phyloP scores from a whole-genome alignment of 2,113 vertebrate genomes.

The Xenopus laevis region DNA sequence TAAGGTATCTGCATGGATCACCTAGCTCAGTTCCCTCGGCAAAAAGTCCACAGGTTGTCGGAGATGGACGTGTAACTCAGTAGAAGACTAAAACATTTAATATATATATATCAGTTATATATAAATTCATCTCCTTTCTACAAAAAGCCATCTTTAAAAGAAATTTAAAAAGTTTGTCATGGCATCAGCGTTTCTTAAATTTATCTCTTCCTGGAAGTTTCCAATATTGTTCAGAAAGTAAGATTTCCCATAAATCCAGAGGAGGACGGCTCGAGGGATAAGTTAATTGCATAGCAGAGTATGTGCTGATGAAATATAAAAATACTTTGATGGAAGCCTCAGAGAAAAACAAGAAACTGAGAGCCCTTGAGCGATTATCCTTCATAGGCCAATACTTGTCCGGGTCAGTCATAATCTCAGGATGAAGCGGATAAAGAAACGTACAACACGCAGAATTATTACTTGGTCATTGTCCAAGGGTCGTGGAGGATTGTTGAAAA shows the following conservation, averaged over 20 bases:
- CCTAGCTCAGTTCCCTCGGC: conserved; percentile 35
- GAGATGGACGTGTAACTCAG: conserved; percentile 12
- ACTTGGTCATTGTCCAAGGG: conserved; percentile 55
- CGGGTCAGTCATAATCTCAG: conserved; percentile 59
- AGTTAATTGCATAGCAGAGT: too few relatives aligned
- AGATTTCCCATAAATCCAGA: too few relatives aligned
- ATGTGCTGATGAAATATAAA: not conserved
- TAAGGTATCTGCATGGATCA: conserved; percentile 52
- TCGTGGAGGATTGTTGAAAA: conserved; percentile 53
- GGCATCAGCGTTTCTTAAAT: not conserved
- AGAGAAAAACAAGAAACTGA: too few relatives aligned
- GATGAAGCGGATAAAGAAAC: conserved; percentile 65
- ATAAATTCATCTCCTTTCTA: not conserved
- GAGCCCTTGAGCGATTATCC: not conserved
- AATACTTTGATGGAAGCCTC: not conserved
- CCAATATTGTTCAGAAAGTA: too few relatives aligned
- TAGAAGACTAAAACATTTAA: conserved; percentile 9
- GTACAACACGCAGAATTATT: conserved; percentile 63
- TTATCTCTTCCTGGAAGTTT: too few relatives aligned
- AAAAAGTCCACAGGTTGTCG: conserved; percentile 33
- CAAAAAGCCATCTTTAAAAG: not conserved
- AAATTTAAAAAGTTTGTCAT: conserved; percentile 43
- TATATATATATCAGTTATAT: conserved; percentile 15
- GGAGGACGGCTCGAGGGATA: too few relatives aligned
- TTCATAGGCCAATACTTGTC: not conserved